Evolutionary conservation across 2,888 invertebrate species (phyloP).

Genomic region (Shargacucullia verbasci): DNA sequence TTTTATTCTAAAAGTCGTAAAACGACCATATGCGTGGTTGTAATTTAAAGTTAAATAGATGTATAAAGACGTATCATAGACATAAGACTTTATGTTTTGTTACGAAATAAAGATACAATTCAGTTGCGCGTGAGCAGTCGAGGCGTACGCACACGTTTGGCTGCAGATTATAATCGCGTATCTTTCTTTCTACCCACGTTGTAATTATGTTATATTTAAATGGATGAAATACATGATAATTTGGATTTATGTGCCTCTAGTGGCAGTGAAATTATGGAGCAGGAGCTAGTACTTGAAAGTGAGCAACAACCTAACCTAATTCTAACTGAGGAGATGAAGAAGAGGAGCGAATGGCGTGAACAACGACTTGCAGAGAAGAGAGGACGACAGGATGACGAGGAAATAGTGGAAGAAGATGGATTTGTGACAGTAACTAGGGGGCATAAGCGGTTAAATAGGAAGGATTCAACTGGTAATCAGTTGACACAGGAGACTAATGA

Average conservation of each 20-base stretch:
- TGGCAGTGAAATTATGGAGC: slow-evolving; percentile 6
- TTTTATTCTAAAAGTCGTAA: too few species aligned
- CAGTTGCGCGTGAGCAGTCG: too few species aligned
- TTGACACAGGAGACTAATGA: slow-evolving; percentile 1
- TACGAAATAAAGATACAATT: too few species aligned
- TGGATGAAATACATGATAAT: slow-evolving; percentile 12
- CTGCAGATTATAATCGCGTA: too few species aligned
- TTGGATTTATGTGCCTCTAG: background rate
- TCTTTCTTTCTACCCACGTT: background rate
- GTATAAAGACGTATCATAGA: too few species aligned
- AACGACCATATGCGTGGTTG: too few species aligned
- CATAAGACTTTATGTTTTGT: too few species aligned
- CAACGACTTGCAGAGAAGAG: slow-evolving; percentile 18
- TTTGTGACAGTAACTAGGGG: slow-evolving; percentile 13
- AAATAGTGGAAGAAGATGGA: slow-evolving; percentile 14
- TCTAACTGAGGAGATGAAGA: slow-evolving; percentile 4
- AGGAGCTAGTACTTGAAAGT: slow-evolving; percentile 1
- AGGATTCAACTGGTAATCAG: background rate
- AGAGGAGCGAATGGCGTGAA: background rate
- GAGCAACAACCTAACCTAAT: slow-evolving; percentile 17
- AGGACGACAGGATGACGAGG: slow-evolving; percentile 10
- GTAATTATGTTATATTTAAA: slow-evolving; percentile 4
- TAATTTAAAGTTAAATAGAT: too few species aligned
- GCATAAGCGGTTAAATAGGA: slow-evolving; percentile 6
- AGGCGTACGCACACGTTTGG: too few species aligned